Conservation (phyloP, 2,797 vertebrate species). For the Liparis tanakae region DNA sequence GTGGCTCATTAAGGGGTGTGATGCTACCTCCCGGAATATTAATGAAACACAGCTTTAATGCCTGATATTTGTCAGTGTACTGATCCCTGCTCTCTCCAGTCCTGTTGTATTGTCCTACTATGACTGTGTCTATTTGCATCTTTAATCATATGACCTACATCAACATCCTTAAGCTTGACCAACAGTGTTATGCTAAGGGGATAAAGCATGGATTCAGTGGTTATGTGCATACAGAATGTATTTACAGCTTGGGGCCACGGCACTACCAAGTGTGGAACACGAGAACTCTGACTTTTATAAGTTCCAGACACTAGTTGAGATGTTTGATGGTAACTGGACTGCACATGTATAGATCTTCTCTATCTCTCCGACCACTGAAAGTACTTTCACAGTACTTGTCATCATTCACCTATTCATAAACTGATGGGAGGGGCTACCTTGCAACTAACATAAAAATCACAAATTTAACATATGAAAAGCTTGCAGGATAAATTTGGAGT, state of each 20-base stretch:
- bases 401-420: too few relatives aligned
- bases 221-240: not conserved
- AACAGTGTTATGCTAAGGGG: not conserved
- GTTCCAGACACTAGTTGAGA: not conserved
- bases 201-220: not conserved
- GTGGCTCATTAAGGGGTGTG: slow-evolving; percentile 27
- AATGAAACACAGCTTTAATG: slow-evolving; percentile 47
- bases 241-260: not conserved
- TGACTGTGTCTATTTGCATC: not conserved
- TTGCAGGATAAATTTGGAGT: too few relatives aligned
- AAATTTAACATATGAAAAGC: too few relatives aligned
- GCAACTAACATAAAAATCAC: too few relatives aligned
- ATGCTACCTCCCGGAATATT: slow-evolving; percentile 28
- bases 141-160: not conserved
- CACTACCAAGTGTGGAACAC: not conserved
- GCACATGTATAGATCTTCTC: too few relatives aligned
- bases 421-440: too few relatives aligned
- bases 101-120: not conserved
- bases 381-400: too few relatives aligned
- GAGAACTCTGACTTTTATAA: not conserved
- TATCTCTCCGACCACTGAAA: too few relatives aligned
- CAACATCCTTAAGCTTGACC: slow-evolving; percentile 1
- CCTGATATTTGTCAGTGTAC: slow-evolving; percentile 35
- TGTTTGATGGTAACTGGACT: not conserved
- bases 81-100: not conserved